Base-by-base conservation (phyloP, 1,140 invertebrate genomes). In the Drosophila micromelanica region DNA sequence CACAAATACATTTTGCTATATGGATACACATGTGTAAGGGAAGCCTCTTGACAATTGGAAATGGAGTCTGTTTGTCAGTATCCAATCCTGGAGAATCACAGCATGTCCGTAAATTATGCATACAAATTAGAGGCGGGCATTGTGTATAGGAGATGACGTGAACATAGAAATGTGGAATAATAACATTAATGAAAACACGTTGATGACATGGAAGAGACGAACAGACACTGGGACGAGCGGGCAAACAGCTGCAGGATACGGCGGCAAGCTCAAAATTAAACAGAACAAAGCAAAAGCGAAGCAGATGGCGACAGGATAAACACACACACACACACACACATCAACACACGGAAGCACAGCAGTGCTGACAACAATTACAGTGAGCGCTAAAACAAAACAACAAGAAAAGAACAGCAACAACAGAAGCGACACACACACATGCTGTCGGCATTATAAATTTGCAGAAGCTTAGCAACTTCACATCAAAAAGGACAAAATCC, bases 91-190 rank as follows among this genome's bases (percentile, higher is more conserved):
- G 73, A 51, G n/a, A 5, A 52, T 45, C 67, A 46, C 73, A 40
- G 48, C 67, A 59, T 63, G 70, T 67, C 56, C 73, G 80, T 84
- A 84, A 84, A 84, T 84, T 84, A 84, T 84, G 80, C 76, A 84
- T 84, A 85, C 80, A 84, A 84, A 84, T 84, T 84, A 84, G 80
- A 85, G 78, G 76, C 72, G 63, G 51, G 38, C 15, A 80, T 67
- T 70, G 76, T 79, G 60, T 76, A 71, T 54, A 64, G 67, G 59
- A 73, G 67, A 64, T 84, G 80, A 84, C 67, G 80, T 84, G 69
- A 85, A 84, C 80, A 84, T 70, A 65, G 80, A 79, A 84, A 84
- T 84, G 80, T 84, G 82, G 80, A 85, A 84, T 85, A 84, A 84
- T 85, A 84, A 84, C 80, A 85, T 84, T 84, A 84, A 85, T 80